These are phyloP conservation scores for Cavia porcellus DNA, from an alignment of 2,113 vertebrate genomes.

Conservation along the genomic window DNA sequence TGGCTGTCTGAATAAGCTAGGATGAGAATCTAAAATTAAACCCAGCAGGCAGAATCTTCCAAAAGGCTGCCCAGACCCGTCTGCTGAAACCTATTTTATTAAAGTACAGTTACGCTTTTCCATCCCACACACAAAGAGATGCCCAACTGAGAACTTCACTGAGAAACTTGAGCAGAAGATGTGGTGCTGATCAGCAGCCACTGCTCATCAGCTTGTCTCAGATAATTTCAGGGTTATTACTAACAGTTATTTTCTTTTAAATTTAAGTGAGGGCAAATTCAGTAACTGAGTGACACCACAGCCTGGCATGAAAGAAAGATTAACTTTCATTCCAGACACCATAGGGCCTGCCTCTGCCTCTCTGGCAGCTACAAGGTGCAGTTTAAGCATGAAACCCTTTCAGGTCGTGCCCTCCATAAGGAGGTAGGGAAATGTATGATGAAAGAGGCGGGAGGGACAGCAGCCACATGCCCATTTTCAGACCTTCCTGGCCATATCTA, in stretches of 20 bases:
- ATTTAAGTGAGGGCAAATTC: neutral
- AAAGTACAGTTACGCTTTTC: neutral
- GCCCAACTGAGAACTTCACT: neutral
- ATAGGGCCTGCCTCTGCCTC: neutral
- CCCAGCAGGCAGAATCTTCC: neutral
- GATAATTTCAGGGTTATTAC: neutral
- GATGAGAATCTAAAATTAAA: neutral
- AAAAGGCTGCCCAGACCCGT: accelerated
- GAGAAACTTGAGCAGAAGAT: neutral
- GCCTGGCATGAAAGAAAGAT: neutral
- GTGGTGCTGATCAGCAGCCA: accelerated
- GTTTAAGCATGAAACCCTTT: neutral
- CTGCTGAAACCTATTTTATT: neutral
- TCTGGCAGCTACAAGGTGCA: neutral
- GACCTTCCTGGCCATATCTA: neutral
- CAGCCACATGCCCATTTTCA: neutral
- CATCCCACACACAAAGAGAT: accelerated
- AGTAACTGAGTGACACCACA: neutral
- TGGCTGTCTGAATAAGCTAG: neutral
- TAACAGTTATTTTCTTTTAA: neutral
- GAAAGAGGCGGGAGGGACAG: neutral
- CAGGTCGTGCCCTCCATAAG: neutral
- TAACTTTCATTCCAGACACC: neutral
- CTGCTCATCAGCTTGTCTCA: neutral
- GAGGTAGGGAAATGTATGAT: neutral